Base-by-base conservation (phyloP, 2,113 vertebrate genomes). In the Tylochromis polylepis region DNA sequence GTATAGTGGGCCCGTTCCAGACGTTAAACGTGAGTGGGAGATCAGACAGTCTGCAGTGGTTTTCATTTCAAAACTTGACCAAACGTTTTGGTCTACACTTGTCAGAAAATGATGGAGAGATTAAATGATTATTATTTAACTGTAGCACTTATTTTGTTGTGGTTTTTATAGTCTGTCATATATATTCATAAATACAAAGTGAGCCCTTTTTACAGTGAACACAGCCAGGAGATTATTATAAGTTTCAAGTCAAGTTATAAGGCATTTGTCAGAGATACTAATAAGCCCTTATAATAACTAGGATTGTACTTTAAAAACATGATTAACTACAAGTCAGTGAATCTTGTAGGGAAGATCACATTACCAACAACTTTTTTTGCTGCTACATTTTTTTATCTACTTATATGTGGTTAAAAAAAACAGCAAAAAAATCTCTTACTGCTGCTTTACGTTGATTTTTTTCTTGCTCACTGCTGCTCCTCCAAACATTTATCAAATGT, bases 41-140 rank as follows among this genome's bases (percentile, higher is more conserved):
- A 75, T 20, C 78, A 89, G 83, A 91, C 77, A 80, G 85, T 79
- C 81, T 91, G 70, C 70, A 72, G 77, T 24, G 59, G 31, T 87
- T 89, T 88, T 84, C n/a, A 22, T 72, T 86, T 70, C 51, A 29
- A 46, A 81, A 59, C 79, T 16, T 51, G 31, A 38, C 15, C 51
- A 81, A 72, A 59, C 18, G 5, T 70, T 60, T 67, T 16, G 72
- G 51, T 24, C 31, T 20, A 43, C 9, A 31, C 51, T 79, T 62
- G 56, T 82, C 60, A 58, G 34, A 15, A 70, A 67, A 56, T 70
- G 20, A 65, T 36, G 38, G 16, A 36, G 10, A 43, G 41, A 58
- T 58, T 27, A 4, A 5, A 49, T 29, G 9, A 72, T 11, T 24
- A n/a, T 49, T 27, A 53, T 72, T 3, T 46, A 31, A 82, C 80